Evolutionary conservation across 1,140 invertebrate genomes (phyloP), one percentile per base, ranked within the genome.

Genomic region (Camponotus vicinus): DNA sequence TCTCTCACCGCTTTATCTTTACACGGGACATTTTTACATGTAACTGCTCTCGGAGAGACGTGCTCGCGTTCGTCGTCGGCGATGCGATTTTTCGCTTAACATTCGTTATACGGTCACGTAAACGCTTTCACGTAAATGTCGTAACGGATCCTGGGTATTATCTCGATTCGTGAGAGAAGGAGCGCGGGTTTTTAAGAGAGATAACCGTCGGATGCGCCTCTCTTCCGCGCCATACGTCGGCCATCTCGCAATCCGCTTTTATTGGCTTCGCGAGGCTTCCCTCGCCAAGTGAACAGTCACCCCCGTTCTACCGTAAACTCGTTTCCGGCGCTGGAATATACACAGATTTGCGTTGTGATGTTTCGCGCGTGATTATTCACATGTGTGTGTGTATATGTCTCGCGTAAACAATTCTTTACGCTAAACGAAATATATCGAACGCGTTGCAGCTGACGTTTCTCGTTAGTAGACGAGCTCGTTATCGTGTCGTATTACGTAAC

Each of bases 61-160:
- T 32, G 45, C 66, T 32, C 69, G 59, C 85, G 64, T 71, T 42
- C 61, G 75, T 76, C 80, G 86, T 42, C 84, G 11, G 40, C 57
- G 59, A 45, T 66, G 83, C 75, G 52, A 86, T 73, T 88, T 86
- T 88, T 69, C 75, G 59, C 84, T 34, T 73, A 61, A 83, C n/a
- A 42, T 83, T 83, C 32, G 69, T 82, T 82, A 82, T 27, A 82
- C 37, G 40, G 52, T 73, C 79, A 59, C 69, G 42, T 45, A 45
- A 45, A 45, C 42, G 42, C 52, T 67, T n/a, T 15, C 55, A 63
- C 69, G 78, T 75, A 73, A 83, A 61, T 42, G 63, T 67, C 45
- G 49, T 73, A 75, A 87, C 64, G 66, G 52, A 84, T 76, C 52
- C 49, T 67, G 67, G 66, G 67, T 64, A 76, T 76, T 66, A 87